Evolutionary conservation across 2,113 vertebrate genomes (phyloP), one percentile per base, ranked within the genome.

Genomic region (Tapirus terrestris): DNA sequence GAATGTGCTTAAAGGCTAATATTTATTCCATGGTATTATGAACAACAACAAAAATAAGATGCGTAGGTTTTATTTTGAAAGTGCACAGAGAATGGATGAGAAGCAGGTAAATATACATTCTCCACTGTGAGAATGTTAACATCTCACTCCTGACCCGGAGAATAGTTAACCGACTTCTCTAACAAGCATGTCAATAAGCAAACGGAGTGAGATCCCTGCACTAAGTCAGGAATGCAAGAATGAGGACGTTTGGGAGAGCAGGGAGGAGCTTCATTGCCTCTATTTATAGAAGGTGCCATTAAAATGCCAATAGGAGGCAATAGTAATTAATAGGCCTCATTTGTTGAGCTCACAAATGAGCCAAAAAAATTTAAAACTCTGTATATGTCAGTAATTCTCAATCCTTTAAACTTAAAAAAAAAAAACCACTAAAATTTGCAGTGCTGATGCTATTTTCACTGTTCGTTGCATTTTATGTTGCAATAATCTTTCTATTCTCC

Each of bases 11-110:
- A 94, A 97, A 98, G 60, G 81, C 76, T 80, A 95, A 36, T 98
- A 96, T 87, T 94, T 95, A 97, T 60, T 89, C 60, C 92, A 70
- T 84, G 13, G 27, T 96, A 87, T 75, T 95, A 85, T 0, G 6
- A 97, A 97, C 77, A 95, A 48, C 48, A 91, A 97, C 95, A 97
- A 91, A 79, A 98, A 96, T 61, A 76, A 97, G 70, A 96, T 81
- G 95, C 84, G 94, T 96, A 91, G 36, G 51, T 87, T 93, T 95
- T 96, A 79, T 76, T 92, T 82, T 76, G 20, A 80, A n/a, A 51
- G 79, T 23, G 39, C 53, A 89, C 4, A 58, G 14, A 70, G 29
- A 79, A 20, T 70, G 36, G 39, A 82, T 63, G 60, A 51, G 94
- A 96, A 56, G 58, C 87, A 97, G 11, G 5, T 39, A 95, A 97